Conservation (phyloP, 2,888 invertebrate genomes). For the Polydrusus pterygomalis region DNA sequence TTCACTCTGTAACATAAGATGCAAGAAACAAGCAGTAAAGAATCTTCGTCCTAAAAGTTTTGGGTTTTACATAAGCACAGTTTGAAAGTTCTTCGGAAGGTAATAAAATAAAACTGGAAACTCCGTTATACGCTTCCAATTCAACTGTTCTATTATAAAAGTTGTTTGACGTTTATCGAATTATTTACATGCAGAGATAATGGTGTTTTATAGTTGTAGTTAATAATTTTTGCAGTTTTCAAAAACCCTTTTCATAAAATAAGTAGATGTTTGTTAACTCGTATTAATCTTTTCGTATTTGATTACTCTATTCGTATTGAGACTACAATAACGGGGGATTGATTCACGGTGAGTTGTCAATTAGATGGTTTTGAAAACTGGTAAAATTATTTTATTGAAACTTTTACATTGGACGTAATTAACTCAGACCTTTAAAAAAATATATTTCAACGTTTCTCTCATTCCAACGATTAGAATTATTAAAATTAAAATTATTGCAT, state of each 20-base stretch:
- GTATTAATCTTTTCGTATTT: too few relatives aligned
- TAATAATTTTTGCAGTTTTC: background rate
- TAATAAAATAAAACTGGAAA: conserved; percentile 53
- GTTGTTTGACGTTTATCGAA: conserved; percentile 54
- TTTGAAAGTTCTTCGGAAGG: conserved; percentile 26
- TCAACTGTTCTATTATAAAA: conserved; percentile 52
- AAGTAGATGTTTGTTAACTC: too few relatives aligned
- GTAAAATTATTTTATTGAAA: too few relatives aligned
- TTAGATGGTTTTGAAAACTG: too few relatives aligned
- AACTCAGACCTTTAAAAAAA: too few relatives aligned
- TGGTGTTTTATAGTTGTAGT: conserved; percentile 24
- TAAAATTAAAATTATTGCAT: too few relatives aligned
- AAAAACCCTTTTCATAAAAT: background rate
- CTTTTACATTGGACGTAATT: too few relatives aligned
- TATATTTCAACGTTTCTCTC: too few relatives aligned
- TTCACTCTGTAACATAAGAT: background rate
- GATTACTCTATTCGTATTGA: too few relatives aligned
- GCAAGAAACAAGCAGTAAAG: conserved; percentile 15
- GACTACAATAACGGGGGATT: too few relatives aligned
- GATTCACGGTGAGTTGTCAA: too few relatives aligned
- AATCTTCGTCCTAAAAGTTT: conserved; percentile 27
- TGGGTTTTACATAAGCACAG: conserved; percentile 42
- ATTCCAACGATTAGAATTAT: too few relatives aligned
- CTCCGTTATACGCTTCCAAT: conserved; percentile 48
- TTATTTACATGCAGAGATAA: conserved; percentile 54